Conservation (phyloP, 64 coral and sea anemone species). For the Stichodactyla helianthus region DNA sequence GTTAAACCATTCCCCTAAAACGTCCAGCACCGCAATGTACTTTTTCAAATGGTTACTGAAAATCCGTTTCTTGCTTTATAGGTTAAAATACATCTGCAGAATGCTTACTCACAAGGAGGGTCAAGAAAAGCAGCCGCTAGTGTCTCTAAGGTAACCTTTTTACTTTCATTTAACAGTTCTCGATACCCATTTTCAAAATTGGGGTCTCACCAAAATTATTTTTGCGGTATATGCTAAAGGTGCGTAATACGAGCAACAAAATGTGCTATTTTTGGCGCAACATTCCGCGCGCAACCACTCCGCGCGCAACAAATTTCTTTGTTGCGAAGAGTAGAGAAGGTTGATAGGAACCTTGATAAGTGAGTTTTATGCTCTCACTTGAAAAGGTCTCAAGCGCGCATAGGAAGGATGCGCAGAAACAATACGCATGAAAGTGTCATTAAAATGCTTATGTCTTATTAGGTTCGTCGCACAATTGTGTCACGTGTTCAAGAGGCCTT, state of each 20-base stretch:
- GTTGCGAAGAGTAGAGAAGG: too few species aligned
- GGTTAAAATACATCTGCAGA: constrained; percentile 36
- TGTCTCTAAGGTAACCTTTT: constrained; percentile 39
- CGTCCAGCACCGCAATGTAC: too few species aligned
- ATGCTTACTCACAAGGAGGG: constrained; percentile 1
- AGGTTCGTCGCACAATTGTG: constrained; percentile 85
- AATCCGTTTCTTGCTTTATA: neutral
- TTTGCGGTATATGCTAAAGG: neutral
- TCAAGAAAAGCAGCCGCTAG: constrained; percentile 19
- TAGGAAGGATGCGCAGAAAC: neutral
- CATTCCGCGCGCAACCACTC: too few species aligned
- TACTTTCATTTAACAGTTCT: neutral
- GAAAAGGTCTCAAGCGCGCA: too few species aligned
- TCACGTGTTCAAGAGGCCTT: constrained; percentile 72
- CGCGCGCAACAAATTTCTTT: too few species aligned
- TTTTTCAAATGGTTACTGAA: too few species aligned
- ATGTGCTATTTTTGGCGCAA: too few species aligned
- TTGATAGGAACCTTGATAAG: too few species aligned
- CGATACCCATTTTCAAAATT: neutral
- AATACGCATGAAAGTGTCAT: neutral
- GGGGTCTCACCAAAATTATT: neutral
- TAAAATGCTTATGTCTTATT: neutral
- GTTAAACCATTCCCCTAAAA: too few species aligned
- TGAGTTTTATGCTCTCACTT: too few species aligned
- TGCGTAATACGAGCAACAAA: too few species aligned